phyloP scores from a whole-genome alignment of 2,113 vertebrate species.

The rabbit (Oryctolagus cuniculus) region DNA sequence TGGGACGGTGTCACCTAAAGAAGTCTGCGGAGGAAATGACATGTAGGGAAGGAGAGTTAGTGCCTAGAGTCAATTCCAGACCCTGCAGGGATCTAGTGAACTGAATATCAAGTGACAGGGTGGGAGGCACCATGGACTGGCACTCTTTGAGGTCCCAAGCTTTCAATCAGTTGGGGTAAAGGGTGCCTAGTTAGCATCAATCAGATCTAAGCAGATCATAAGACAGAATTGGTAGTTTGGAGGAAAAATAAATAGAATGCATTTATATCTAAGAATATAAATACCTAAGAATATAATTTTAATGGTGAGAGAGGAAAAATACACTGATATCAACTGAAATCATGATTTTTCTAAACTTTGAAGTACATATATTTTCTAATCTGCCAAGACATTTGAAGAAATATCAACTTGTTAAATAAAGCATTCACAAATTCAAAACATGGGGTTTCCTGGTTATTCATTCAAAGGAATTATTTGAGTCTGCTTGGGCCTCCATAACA shows the following conservation, averaged over 20 bases:
- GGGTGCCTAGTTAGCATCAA: slow-evolving; percentile 69
- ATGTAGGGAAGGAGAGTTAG: slow-evolving; percentile 13
- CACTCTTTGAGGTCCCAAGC: slow-evolving; percentile 49
- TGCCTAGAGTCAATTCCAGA: slow-evolving; percentile 17
- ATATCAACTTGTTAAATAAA: slow-evolving; percentile 32
- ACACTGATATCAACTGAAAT: background rate
- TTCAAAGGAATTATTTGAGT: background rate
- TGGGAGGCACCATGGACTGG: background rate
- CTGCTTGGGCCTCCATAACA: background rate
- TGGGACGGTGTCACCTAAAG: slow-evolving; percentile 53
- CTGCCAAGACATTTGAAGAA: background rate
- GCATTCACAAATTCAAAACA: slow-evolving; percentile 1
- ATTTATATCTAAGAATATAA: too few species aligned
- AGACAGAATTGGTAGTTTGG: slow-evolving; percentile 63
- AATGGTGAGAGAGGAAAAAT: background rate
- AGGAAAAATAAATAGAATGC: background rate
- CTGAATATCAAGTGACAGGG: slow-evolving; percentile 41
- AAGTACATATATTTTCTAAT: background rate
- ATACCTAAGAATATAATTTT: slow-evolving; percentile 9
- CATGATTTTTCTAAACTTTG: background rate
- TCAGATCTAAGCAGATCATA: slow-evolving; percentile 69
- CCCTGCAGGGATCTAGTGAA: slow-evolving; percentile 47
- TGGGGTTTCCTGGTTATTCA: background rate
- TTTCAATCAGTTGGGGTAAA: slow-evolving; percentile 66
- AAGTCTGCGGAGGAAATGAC: slow-evolving; percentile 40